A percentile compares a stretch with the other conserved stretches of the same genome.
These are phyloP conservation scores for Pelvicachromis taeniatus DNA, from an alignment of 2,113 vertebrate species.

Conservation along the genomic window DNA sequence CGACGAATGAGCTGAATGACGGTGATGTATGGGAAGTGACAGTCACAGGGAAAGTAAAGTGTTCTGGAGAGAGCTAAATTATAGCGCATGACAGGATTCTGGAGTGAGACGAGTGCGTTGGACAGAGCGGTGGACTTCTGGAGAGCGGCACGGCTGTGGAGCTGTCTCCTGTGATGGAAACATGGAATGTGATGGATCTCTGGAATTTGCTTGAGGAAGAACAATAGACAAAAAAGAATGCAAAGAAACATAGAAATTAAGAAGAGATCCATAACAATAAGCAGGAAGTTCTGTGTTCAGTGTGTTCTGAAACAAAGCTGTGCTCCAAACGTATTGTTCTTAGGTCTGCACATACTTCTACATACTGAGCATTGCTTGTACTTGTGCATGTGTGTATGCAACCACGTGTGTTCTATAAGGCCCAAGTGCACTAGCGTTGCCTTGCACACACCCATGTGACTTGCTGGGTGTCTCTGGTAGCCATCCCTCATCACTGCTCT, in stretches of 20 bases:
- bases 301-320: neutral
- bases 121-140: slow-evolving; percentile 40
- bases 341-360: neutral
- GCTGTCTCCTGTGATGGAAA: slow-evolving; percentile 48
- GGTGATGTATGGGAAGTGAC: slow-evolving; percentile 56
- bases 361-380: neutral
- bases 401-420: slow-evolving; percentile 23
- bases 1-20: slow-evolving; percentile 54
- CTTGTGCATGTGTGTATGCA: neutral
- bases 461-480: slow-evolving; percentile 63
- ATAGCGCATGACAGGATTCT: slow-evolving; percentile 59
- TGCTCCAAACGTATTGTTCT: slow-evolving; percentile 8
- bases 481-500: slow-evolving; percentile 60
- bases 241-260: slow-evolving; percentile 32
- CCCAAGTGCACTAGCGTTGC: slow-evolving; percentile 2
- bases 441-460: slow-evolving; percentile 34
- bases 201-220: slow-evolving; percentile 52
- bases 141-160: slow-evolving; percentile 10
- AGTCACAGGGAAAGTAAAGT: slow-evolving; percentile 49
- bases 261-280: slow-evolving; percentile 41
- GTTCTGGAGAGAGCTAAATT: slow-evolving; percentile 57
- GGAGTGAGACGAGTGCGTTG: slow-evolving; percentile 35
- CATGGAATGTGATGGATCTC: slow-evolving; percentile 46
- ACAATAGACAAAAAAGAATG: slow-evolving; percentile 10
- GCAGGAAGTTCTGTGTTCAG: slow-evolving; percentile 5